Percentiles rank a stretch among this genome's conserved stretches.
phyloP scores from a whole-genome alignment of 2,113 vertebrate species.

The Hippocampus barbouri region DNA sequence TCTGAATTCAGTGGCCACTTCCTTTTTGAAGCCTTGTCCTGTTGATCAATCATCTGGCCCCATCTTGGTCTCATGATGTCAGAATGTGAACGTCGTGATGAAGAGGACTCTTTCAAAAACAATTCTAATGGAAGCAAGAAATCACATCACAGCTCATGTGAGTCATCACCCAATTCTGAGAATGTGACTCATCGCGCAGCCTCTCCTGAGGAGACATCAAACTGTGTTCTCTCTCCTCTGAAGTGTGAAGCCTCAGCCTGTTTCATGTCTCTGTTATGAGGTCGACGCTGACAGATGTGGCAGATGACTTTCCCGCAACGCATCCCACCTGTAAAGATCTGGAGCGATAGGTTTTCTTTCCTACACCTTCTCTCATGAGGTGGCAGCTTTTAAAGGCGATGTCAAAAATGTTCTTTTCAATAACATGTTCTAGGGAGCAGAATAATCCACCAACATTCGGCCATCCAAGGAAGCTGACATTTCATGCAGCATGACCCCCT shows the following conservation, averaged over 20 bases:
- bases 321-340: conserved; percentile 64
- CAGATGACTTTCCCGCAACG: conserved; percentile 69
- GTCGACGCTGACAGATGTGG: conserved; percentile 76
- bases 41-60: background rate
- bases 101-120: background rate
- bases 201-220: background rate
- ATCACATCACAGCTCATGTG: conserved; percentile 31
- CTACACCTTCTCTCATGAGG: conserved; percentile 77
- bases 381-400: conserved; percentile 43
- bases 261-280: conserved; percentile 40
- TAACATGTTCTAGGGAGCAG: too few species aligned
- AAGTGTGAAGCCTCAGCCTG: background rate
- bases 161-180: conserved; percentile 16
- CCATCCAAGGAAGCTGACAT: too few species aligned
- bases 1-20: too few species aligned
- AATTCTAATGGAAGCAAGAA: background rate
- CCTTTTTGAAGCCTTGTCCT: background rate
- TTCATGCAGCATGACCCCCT: too few species aligned
- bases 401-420: too few species aligned
- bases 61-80: too few species aligned
- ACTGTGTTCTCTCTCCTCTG: background rate
- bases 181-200: conserved; percentile 38
- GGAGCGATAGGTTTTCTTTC: conserved; percentile 76
- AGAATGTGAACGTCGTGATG: too few species aligned
- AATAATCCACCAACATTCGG: too few species aligned